Conservation (phyloP, 2,888 invertebrate genomes). For the Chrysotoxum bicinctum region DNA sequence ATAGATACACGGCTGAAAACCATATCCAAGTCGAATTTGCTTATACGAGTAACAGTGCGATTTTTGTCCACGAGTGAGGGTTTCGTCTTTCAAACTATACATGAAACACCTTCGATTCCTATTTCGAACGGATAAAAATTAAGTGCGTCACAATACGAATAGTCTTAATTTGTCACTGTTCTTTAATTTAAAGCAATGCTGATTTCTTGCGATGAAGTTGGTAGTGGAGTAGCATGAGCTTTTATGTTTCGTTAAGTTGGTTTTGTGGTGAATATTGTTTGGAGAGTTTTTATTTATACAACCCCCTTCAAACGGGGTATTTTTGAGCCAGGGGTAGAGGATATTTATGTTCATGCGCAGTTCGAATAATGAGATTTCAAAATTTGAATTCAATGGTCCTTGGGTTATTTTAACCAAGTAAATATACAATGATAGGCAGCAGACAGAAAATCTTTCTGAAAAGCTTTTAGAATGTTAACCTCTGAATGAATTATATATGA, state of each 20-base stretch:
- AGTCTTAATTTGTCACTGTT: slow-evolving; percentile 79
- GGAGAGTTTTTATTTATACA: slow-evolving; percentile 28
- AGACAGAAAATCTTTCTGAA: neutral
- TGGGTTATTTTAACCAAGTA: neutral
- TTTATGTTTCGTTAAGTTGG: slow-evolving; percentile 35
- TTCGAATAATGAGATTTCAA: slow-evolving; percentile 2
- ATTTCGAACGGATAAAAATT: slow-evolving; percentile 2
- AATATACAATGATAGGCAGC: neutral
- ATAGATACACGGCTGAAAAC: neutral
- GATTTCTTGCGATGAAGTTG: slow-evolving; percentile 41
- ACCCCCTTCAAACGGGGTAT: neutral
- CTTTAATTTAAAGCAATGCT: slow-evolving; percentile 64
- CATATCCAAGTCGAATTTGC: neutral
- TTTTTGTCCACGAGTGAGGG: neutral
- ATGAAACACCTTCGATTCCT: slow-evolving; percentile 12
- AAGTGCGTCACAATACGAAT: slow-evolving; percentile 77
- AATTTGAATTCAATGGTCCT: neutral
- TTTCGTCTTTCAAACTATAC: slow-evolving; percentile 25
- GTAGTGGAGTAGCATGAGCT: neutral
- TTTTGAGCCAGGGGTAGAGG: neutral
- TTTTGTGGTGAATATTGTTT: slow-evolving; percentile 39
- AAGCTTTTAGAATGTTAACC: neutral
- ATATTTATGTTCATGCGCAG: slow-evolving; percentile 19
- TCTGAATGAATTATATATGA: neutral
- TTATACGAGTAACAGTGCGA: neutral